Base-by-base conservation (phyloP, 2,113 vertebrate species). In the Synchiropus splendidus region DNA sequence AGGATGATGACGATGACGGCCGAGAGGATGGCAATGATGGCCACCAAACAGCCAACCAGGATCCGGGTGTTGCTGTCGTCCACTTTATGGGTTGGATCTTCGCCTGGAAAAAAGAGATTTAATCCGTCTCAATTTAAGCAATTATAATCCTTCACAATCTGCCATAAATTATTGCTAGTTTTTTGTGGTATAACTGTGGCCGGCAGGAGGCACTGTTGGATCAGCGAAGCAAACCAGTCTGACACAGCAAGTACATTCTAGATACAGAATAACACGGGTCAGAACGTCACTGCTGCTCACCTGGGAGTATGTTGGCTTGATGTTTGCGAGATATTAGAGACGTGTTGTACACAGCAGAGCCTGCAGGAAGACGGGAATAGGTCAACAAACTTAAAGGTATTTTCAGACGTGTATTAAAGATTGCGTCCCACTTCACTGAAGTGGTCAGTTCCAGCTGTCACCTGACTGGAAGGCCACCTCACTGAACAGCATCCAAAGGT, bases 401-500 rank as follows among this genome's bases (percentile, higher is more conserved):
- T 27, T 27, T 27, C 8, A 27, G 21, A 27, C n/a, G n/a, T n/a
- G n/a, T n/a, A n/a, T n/a, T n/a, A n/a, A n/a, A n/a, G n/a, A n/a
- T n/a, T n/a, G n/a, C n/a, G n/a, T n/a, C n/a, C n/a, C n/a, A n/a
- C n/a, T n/a, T n/a, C n/a, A n/a, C n/a, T n/a, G n/a, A n/a, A n/a
- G n/a, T n/a, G n/a, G n/a, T n/a, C n/a, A n/a, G n/a, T n/a, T n/a
- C n/a, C n/a, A n/a, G n/a, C n/a, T n/a, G n/a, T n/a, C 77, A 98
- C 94, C 94, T 56, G 94, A 98, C 61, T 98, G 94, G 77, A 98
- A 98, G 58, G 93, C 90, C 70, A 98, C 90, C 78, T 98, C 94
- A 3, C 95, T 98, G 83, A 98, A 92, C 86, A 98, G 87, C 90
- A 98, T 87, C 95, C 94, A 98, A 16, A 80, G 56, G 8, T 95